Conservation (phyloP, 2,797 vertebrate genomes). For the Geotrypetes seraphini region DNA sequence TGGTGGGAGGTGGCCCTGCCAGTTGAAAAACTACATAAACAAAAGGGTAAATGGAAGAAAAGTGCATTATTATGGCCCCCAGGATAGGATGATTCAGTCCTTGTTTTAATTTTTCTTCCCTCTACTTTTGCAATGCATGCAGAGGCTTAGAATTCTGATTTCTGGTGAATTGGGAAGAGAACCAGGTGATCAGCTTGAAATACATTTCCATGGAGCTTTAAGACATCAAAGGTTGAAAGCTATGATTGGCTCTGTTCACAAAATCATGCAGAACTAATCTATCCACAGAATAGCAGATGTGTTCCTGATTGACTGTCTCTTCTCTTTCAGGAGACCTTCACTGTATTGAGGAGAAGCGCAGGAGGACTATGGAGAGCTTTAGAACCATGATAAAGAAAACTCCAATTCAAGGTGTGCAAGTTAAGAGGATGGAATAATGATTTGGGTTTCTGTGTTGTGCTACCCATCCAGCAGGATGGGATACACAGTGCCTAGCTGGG, state of each 20-base stretch:
- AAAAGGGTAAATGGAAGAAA: too few relatives aligned
- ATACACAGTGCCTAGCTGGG: too few relatives aligned
- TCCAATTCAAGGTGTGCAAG: constrained; percentile 43
- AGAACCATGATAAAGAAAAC: constrained; percentile 67
- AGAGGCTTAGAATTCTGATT: too few relatives aligned
- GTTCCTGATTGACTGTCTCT: background rate
- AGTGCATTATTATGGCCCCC: too few relatives aligned
- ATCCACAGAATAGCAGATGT: background rate
- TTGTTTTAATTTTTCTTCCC: background rate
- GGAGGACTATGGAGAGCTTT: constrained; percentile 73
- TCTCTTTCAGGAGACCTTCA: constrained; percentile 63
- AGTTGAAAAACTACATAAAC: too few relatives aligned
- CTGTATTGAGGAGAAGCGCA: constrained; percentile 75
- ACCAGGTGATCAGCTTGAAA: background rate
- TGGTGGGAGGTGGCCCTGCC: too few relatives aligned
- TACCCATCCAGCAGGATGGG: too few relatives aligned
- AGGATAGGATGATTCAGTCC: background rate
- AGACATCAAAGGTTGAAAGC: fast-evolving
- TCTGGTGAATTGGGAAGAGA: background rate
- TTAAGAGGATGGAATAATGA: background rate
- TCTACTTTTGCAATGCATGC: background rate
- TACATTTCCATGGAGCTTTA: background rate
- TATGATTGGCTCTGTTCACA: background rate
- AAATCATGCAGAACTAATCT: too few relatives aligned
- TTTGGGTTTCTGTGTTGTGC: background rate